Percentiles rank a stretch among this genome's conserved stretches.
Evolutionary conservation across 2,797 vertebrate species (phyloP).

Genomic region (Schizothorax lantsangensis): DNA sequence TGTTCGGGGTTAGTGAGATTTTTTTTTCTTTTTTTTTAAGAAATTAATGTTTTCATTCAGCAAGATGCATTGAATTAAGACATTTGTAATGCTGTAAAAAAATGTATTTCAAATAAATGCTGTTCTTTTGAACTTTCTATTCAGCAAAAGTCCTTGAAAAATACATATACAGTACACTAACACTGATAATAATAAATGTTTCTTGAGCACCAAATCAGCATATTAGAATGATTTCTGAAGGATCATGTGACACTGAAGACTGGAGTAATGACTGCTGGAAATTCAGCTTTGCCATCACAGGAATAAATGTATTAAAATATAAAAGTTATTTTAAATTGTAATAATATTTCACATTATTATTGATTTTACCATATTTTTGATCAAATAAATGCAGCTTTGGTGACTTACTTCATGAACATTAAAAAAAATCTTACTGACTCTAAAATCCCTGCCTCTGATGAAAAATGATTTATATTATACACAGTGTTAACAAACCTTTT

Average conservation of each 20-base stretch:
- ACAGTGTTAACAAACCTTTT: slow-evolving; percentile 64
- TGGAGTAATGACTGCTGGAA: background rate
- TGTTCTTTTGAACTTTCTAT: background rate
- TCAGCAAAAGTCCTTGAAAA: background rate
- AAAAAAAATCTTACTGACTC: background rate
- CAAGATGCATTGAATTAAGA: background rate
- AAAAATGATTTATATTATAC: background rate
- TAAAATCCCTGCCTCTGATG: background rate
- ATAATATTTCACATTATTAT: background rate
- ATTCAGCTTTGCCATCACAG: background rate
- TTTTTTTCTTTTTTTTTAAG: background rate
- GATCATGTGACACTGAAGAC: background rate
- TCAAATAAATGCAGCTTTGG: background rate
- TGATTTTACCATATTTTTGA: background rate
- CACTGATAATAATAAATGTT: background rate
- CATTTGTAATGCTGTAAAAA: background rate
- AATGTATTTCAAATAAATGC: background rate
- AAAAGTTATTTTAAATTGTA: background rate
- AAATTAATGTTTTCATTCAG: background rate
- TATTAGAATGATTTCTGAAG: background rate
- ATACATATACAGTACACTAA: background rate
- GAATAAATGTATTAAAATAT: background rate
- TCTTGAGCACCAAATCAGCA: no score
- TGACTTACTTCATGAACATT: background rate
- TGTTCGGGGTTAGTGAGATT: no score